These are phyloP conservation scores for Zaprionus kolodkinae DNA, from an alignment of 1,140 invertebrate genomes.

Conservation along the genomic window DNA sequence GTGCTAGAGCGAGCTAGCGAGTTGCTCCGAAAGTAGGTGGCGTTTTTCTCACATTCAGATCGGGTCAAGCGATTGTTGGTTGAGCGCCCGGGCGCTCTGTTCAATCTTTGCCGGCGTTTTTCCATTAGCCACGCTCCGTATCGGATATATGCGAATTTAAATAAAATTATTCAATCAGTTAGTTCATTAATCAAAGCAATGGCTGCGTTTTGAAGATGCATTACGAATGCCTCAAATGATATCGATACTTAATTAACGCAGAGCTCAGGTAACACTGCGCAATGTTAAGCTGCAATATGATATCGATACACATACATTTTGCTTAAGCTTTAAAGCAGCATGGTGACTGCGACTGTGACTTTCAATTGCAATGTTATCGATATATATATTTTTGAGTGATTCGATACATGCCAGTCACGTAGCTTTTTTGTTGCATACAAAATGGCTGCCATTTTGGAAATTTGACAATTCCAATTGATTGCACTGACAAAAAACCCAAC, in stretches of 20 bases:
- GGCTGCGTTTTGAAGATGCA: slow-evolving; percentile 49
- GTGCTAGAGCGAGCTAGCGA: not conserved
- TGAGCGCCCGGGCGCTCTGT: slow-evolving; percentile 7
- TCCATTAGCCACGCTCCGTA: slow-evolving; percentile 68
- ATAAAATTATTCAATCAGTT: slow-evolving; percentile 76
- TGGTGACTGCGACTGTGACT: not conserved
- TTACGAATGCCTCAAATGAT: slow-evolving; percentile 48
- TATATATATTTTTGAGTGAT: not conserved
- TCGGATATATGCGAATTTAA: slow-evolving; percentile 82
- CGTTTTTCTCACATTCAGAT: slow-evolving; percentile 73
- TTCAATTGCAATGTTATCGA: not conserved
- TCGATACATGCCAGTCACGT: not conserved
- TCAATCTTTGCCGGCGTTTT: slow-evolving; percentile 68
- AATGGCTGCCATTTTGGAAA: slow-evolving; percentile 1
- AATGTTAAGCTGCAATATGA: not conserved
- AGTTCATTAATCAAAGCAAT: slow-evolving; percentile 69
- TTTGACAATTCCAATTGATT: slow-evolving; percentile 38
- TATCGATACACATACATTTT: slow-evolving; percentile 1
- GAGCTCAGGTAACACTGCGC: not conserved
- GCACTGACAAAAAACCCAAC: slow-evolving; percentile 37
- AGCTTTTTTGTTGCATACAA: not conserved
- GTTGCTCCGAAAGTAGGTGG: slow-evolving; percentile 63
- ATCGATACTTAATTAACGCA: slow-evolving; percentile 35
- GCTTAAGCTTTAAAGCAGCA: not conserved
- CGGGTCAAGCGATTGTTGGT: slow-evolving; percentile 17